Conservation (phyloP, 2,797 vertebrate genomes). For the Oreochromis grahami region DNA sequence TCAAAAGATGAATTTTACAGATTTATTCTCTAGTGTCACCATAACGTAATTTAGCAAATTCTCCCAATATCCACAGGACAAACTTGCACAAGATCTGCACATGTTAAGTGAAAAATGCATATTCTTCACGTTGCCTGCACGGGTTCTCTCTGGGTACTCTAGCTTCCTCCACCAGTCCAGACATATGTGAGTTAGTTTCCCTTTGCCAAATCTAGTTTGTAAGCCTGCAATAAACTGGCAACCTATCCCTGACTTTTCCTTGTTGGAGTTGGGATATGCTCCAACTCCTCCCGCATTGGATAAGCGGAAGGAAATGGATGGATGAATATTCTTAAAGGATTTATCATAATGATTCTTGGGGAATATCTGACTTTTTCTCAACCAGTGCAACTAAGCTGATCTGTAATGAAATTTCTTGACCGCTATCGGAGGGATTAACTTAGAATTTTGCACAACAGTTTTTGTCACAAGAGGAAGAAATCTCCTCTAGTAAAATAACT, state of each 20-base stretch:
- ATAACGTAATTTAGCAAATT: not conserved
- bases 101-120: not conserved
- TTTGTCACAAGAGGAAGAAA: not conserved
- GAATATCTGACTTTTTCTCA: not conserved
- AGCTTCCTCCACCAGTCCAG: not conserved
- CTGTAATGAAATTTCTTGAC: not conserved
- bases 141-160: not conserved
- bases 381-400: not conserved
- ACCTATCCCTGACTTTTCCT: not conserved
- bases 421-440: not conserved
- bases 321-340: not conserved
- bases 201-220: not conserved
- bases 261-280: not conserved
- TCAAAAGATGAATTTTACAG: not conserved
- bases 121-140: not conserved
- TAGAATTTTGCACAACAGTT: not conserved
- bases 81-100: not conserved
- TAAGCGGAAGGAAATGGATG: not conserved
- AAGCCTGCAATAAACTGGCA: not conserved
- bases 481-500: not conserved
- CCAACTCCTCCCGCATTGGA: not conserved
- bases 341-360: not conserved
- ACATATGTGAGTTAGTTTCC: not conserved
- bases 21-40: not conserved
- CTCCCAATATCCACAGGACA: not conserved